phyloP scores from a whole-genome alignment of 2,113 vertebrate genomes.

The Catharus minimus region DNA sequence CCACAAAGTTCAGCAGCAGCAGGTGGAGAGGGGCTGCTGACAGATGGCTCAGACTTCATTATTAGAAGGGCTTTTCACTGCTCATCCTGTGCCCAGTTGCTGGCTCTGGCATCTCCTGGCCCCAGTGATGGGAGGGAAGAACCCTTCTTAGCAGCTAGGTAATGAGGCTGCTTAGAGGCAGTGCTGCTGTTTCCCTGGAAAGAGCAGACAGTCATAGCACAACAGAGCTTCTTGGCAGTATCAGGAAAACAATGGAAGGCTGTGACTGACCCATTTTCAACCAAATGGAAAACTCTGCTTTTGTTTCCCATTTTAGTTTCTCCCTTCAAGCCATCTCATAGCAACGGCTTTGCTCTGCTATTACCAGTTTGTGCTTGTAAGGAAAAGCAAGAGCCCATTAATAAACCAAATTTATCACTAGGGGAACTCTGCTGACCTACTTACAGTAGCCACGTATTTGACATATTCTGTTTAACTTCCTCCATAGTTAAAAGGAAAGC shows the following conservation, averaged over 20 bases:
- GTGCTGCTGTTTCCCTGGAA: not conserved
- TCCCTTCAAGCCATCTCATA: conserved; percentile 1
- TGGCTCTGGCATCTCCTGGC: not conserved
- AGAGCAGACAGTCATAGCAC: not conserved
- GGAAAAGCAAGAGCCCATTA: not conserved
- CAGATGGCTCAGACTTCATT: not conserved
- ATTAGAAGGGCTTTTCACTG: not conserved
- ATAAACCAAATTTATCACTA: conserved; percentile 6
- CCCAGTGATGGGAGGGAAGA: not conserved
- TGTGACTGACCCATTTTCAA: conserved; percentile 31
- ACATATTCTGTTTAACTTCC: not conserved
- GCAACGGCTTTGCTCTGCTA: conserved; percentile 26
- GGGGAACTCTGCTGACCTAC: conserved; percentile 7
- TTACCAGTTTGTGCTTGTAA: conserved; percentile 7
- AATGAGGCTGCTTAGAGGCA: conserved; percentile 19
- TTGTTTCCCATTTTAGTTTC: conserved; percentile 42
- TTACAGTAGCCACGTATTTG: not conserved
- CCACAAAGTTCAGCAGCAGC: not conserved
- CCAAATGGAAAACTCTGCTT: not conserved
- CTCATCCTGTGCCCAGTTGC: not conserved
- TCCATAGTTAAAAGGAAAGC: not conserved
- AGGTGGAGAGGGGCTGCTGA: not conserved
- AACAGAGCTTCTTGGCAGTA: not conserved
- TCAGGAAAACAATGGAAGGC: not conserved
- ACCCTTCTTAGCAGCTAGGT: not conserved